These are phyloP conservation scores for Knipowitschia caucasica DNA, from an alignment of 2,797 vertebrate genomes.

Conservation along the genomic window DNA sequence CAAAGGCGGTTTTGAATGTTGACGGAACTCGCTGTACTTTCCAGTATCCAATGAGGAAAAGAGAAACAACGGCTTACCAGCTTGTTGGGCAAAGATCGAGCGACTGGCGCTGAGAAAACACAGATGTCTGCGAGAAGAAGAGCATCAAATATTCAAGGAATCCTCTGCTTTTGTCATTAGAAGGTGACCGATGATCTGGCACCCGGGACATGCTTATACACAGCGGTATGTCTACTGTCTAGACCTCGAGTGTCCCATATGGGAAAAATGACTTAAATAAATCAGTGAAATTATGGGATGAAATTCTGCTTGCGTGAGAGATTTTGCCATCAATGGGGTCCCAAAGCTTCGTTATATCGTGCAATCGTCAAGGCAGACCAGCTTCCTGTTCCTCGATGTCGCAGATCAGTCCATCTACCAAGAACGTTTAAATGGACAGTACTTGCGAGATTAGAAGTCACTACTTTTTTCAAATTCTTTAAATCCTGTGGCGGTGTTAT, in stretches of 20 bases:
- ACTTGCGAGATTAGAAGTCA: too few species aligned
- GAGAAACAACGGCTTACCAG: conserved; percentile 28
- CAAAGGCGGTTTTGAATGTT: conserved; percentile 59
- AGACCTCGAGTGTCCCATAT: conserved; percentile 30
- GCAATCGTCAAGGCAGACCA: too few species aligned
- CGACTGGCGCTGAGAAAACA: conserved; percentile 49
- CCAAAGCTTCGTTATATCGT: too few species aligned
- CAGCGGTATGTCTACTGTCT: conserved; percentile 53
- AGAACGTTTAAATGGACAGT: too few species aligned
- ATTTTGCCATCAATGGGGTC: too few species aligned
- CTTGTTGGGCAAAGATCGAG: conserved; percentile 27
- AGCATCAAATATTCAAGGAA: conserved; percentile 54
- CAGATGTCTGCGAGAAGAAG: conserved; percentile 56
- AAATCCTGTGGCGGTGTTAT: too few species aligned
- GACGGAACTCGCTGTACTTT: conserved; percentile 39
- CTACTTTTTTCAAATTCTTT: too few species aligned
- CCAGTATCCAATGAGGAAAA: conserved; percentile 33
- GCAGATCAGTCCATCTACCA: too few species aligned
- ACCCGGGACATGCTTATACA: conserved; percentile 43
- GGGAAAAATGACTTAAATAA: neutral
- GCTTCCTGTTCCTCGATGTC: too few species aligned
- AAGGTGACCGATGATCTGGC: conserved; percentile 48
- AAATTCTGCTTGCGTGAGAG: too few species aligned
- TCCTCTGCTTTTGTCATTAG: conserved; percentile 57
- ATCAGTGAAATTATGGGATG: neutral